Base-by-base conservation (phyloP, 30 jellyfish, hydroid and myxozoan genomes). In the Hydractinia echinata region DNA sequence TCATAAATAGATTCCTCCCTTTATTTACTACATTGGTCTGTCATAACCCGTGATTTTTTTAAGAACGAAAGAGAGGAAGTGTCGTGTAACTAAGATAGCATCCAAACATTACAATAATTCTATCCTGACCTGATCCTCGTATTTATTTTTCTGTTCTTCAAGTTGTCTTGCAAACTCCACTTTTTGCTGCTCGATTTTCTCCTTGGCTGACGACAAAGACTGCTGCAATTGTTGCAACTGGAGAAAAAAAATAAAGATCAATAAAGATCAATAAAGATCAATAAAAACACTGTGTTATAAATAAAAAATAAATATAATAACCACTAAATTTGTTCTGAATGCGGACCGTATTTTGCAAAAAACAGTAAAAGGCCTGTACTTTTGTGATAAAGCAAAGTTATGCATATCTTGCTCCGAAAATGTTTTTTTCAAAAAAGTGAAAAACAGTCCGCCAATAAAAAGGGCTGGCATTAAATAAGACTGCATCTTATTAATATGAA, bases 191-290 rank as follows among this genome's bases (percentile, higher is more conserved):
- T 77, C 85, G 16, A 77, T 77, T 54, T 77, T 77, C 18, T 55
- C 79, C 55, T 30, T 55, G 30, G 85, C 81, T 2, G 53, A 9
- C 11, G 0, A 14, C n/a, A 77, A 48, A 15, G 80, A 77, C n/a
- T 52, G 7, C 58, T 77, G 85, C 79, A 77, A n/a, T 18, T 51
- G 21, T 14, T 77, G 79, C 19, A 77, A 55, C 85, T 77, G 53
- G 10, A 54, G 10, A 72, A 72, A 72, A n/a, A 72, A 19, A 72
- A 72, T 9, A 49, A 19, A 72, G 55, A 72, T 19, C 16, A 49
- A 11, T 20, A 72, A 13, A 72, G 15, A 13, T 20, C 8, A 72
- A 9, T 6, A 6, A 54, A 72, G 69, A 8, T n/a, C 30, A 8
- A 49, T 8, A 72, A 19, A 72, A 72, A 19, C 44, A 30, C 2